Evolutionary conservation across 2,888 invertebrate species (phyloP).

Genomic region (Andrena camellia): DNA sequence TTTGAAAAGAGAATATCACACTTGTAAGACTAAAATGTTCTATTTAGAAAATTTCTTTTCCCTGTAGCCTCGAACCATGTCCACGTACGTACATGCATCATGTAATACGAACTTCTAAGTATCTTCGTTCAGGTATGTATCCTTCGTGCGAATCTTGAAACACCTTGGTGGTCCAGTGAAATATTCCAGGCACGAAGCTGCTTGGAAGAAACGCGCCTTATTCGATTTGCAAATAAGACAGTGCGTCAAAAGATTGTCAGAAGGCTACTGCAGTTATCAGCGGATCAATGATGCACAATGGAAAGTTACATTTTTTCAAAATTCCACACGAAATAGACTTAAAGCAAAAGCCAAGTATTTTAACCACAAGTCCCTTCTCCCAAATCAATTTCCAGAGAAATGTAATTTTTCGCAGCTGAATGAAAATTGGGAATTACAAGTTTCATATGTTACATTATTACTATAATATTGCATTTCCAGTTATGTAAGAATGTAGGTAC

Average conservation of each 20-base stretch:
- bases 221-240: slow-evolving; percentile 57
- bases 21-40: background rate
- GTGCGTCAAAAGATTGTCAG: slow-evolving; percentile 32
- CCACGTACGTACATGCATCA: background rate
- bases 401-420: too few relatives aligned
- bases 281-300: background rate
- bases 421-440: too few relatives aligned
- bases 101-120: slow-evolving; percentile 16
- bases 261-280: slow-evolving; percentile 13
- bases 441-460: too few relatives aligned
- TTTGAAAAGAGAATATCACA: too few relatives aligned
- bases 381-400: too few relatives aligned
- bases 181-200: slow-evolving; percentile 54
- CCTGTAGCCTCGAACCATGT: too few relatives aligned
- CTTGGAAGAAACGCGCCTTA: slow-evolving; percentile 29
- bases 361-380: too few relatives aligned
- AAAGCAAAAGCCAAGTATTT: too few relatives aligned
- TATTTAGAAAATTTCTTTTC: background rate
- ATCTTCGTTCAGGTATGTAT: background rate
- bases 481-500: too few relatives aligned
- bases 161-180: slow-evolving; percentile 40
- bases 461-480: too few relatives aligned
- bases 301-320: background rate
- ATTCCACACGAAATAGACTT: too few relatives aligned
- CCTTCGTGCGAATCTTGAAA: slow-evolving; percentile 15